A percentile compares a stretch with the other conserved stretches of the same genome.
Conservation (phyloP, 2,888 invertebrate genomes). For the Rhagonycha lutea region DNA sequence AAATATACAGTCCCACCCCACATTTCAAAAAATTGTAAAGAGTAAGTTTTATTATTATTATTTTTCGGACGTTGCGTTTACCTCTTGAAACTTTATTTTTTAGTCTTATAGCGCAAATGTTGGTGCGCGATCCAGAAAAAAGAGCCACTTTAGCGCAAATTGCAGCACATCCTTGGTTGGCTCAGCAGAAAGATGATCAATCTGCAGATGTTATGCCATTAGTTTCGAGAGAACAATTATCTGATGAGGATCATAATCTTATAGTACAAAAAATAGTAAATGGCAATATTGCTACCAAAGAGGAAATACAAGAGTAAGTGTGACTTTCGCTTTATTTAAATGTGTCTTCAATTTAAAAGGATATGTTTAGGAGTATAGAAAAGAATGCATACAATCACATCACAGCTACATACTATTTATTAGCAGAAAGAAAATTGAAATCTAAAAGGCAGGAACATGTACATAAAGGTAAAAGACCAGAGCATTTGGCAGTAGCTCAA, state of each 20-base stretch:
- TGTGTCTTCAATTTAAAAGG: not conserved
- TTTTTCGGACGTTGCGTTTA: not conserved
- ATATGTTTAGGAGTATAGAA: slow-evolving; percentile 77
- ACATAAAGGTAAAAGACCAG: slow-evolving; percentile 53
- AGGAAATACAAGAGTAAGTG: slow-evolving; percentile 86
- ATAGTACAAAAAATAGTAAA: slow-evolving; percentile 96
- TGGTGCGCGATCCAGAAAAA: slow-evolving; percentile 90
- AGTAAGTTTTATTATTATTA: slow-evolving; percentile 56
- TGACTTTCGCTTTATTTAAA: slow-evolving; percentile 9
- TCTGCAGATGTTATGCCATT: slow-evolving; percentile 72
- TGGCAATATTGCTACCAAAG: slow-evolving; percentile 91
- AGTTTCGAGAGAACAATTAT: slow-evolving; percentile 86
- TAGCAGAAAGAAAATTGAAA: slow-evolving; percentile 90
- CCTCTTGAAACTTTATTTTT: slow-evolving; percentile 25
- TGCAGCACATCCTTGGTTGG: slow-evolving; percentile 82
- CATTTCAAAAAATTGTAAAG: slow-evolving; percentile 84
- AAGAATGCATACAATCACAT: slow-evolving; percentile 97
- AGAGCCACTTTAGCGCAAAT: slow-evolving; percentile 89
- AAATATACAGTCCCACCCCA: slow-evolving; percentile 91
- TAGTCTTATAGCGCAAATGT: slow-evolving; percentile 89
- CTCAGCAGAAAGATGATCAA: slow-evolving; percentile 58
- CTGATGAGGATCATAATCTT: slow-evolving; percentile 87
- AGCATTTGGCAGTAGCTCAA: slow-evolving; percentile 51
- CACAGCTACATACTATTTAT: slow-evolving; percentile 95
- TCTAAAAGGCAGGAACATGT: slow-evolving; percentile 72